Conservation (phyloP, 2,113 vertebrate species). For the Gadus chalcogrammus region DNA sequence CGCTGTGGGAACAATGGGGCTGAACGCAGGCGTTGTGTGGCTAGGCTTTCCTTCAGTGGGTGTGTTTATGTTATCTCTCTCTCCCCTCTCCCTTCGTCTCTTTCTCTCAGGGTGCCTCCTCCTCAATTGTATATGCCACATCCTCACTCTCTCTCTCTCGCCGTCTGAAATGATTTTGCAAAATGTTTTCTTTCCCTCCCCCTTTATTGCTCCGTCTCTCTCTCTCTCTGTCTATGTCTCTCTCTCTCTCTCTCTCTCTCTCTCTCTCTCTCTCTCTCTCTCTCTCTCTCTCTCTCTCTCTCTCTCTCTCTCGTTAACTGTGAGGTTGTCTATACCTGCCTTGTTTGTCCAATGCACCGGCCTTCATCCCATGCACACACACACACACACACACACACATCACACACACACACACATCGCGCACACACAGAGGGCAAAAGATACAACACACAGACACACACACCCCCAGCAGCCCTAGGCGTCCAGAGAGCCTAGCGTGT, state of each 20-base stretch:
- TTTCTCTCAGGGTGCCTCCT: background rate
- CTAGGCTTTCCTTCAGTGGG: background rate
- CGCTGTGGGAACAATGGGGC: background rate
- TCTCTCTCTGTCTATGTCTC: background rate
- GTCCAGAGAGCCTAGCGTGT: background rate
- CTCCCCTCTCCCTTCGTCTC: background rate
- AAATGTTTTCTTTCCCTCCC: background rate
- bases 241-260: conserved; percentile 2
- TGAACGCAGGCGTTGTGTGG: background rate
- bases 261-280: background rate
- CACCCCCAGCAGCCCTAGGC: conserved; percentile 12
- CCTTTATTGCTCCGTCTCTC: background rate
- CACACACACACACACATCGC: too few relatives aligned
- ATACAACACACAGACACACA: background rate
- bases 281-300: background rate
- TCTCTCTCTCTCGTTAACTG: background rate
- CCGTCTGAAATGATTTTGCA: background rate
- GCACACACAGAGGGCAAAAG: too few relatives aligned
- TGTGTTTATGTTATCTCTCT: background rate
- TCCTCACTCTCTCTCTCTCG: conserved; percentile 6
- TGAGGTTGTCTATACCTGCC: too few relatives aligned
- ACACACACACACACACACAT: too few relatives aligned
- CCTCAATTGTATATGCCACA: conserved; percentile 17
- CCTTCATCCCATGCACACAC: too few relatives aligned
- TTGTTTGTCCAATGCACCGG: too few relatives aligned